Evolutionary conservation across 2,797 vertebrate species (phyloP), one percentile per base, ranked within the genome.

Genomic region (Knipowitschia caucasica): DNA sequence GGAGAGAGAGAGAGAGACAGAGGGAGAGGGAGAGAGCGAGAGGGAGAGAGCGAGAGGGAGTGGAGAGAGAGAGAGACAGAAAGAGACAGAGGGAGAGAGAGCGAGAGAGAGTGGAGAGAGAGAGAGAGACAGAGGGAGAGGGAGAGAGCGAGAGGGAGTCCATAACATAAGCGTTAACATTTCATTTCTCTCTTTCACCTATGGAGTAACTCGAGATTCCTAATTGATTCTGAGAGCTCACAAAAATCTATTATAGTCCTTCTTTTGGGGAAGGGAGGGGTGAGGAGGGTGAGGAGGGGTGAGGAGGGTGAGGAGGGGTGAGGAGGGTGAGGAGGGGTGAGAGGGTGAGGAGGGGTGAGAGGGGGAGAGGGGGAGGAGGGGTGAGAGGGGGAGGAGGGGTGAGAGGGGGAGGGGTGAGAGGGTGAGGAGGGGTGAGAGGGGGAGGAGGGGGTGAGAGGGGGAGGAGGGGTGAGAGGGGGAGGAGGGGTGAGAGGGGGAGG

Each of bases 171-270:
- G 50, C 36, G 31, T 24, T 34, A 25, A 55, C 23, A 26, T 45
- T 54, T 50, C 8, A 58, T 60, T 68, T 38, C 34, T 21, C 43
- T 14, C 31, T 31, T 44, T 39, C 26, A 67, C 30, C 42, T 38
- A 35, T 9, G 59, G 62, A 46, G 42, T 60, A 73, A 73, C 39
- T 36, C 54, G 57, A 52, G 24, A 67, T 62, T 50, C 39, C 7
- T 50, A 56, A 78, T 59, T 80, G 63, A 75, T 77, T 78, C 67
- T 17, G 30, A 25, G 18, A 64, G 34, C 18, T 8, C 2, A 44
- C 50, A 55, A 56, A 56, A 71, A 77, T 63, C 53, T 59, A 56
- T 43, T 47, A 53, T 29, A 18, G 36, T 40, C 7, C 55, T 4
- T 53, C 21, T 23, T n/a, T 50, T n/a, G 35, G 38, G 9, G 17